These are phyloP conservation scores for Leptobrachium ailaonicum DNA, from an alignment of 2,113 vertebrate species.

Conservation along the genomic window DNA sequence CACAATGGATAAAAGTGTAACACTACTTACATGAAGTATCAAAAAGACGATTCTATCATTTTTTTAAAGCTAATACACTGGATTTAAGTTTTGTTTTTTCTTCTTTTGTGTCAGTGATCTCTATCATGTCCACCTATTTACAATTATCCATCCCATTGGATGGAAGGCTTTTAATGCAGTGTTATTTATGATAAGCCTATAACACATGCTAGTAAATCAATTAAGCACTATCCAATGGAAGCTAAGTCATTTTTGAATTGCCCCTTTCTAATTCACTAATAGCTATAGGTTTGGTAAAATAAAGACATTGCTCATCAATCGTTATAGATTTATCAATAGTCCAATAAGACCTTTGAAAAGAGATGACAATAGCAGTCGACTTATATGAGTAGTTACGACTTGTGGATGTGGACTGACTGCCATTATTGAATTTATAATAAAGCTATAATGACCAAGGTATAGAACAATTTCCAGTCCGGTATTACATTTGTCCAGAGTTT, in stretches of 20 bases:
- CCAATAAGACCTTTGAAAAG: conserved; percentile 44
- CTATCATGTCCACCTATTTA: too few species aligned
- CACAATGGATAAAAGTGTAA: too few species aligned
- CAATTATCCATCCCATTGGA: too few species aligned
- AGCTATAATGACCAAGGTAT: conserved; percentile 46
- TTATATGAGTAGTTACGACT: conserved; percentile 46
- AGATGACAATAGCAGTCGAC: conserved; percentile 14
- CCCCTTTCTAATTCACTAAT: conserved; percentile 19
- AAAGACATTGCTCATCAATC: conserved; percentile 40
- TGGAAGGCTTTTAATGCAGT: too few species aligned
- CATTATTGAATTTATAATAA: conserved; percentile 50
- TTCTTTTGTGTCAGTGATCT: too few species aligned
- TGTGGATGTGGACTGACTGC: conserved; percentile 45
- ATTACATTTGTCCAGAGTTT: conserved; percentile 49
- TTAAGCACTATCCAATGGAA: conserved; percentile 1
- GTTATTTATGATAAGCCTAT: too few species aligned
- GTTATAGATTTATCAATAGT: conserved; percentile 48
- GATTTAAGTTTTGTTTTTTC: too few species aligned
- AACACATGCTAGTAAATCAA: not conserved
- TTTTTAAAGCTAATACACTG: too few species aligned
- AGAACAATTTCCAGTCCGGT: conserved; percentile 45
- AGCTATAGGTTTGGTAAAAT: conserved; percentile 36
- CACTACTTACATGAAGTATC: too few species aligned
- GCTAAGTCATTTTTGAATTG: conserved; percentile 6
- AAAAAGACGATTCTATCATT: too few species aligned